Evolutionary conservation across 2,113 vertebrate genomes (phyloP).

Genomic region (Parus major): DNA sequence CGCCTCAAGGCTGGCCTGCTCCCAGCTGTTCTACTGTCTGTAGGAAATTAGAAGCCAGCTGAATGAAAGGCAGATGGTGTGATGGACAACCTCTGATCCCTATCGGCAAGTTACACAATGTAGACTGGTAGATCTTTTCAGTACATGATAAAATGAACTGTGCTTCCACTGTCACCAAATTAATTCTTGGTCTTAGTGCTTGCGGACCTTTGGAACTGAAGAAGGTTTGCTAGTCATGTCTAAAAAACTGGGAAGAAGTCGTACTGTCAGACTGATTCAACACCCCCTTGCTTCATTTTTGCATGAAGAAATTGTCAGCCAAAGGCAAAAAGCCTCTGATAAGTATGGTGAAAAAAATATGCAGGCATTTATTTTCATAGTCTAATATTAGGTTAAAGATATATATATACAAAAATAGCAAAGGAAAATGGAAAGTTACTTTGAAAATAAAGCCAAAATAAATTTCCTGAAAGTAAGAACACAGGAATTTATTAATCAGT

Average conservation of each 20-base stretch:
- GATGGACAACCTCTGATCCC: slow-evolving; percentile 52
- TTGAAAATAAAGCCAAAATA: neutral
- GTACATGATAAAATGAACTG: slow-evolving; percentile 4
- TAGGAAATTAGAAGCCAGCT: slow-evolving; percentile 19
- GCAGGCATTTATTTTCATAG: neutral
- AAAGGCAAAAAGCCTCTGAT: neutral
- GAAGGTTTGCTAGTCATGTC: neutral
- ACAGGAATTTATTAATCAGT: neutral
- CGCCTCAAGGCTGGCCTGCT: neutral
- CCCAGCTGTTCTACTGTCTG: slow-evolving; percentile 26
- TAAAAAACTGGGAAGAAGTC: neutral
- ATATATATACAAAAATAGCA: neutral
- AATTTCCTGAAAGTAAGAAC: neutral
- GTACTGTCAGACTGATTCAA: neutral
- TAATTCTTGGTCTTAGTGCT: neutral
- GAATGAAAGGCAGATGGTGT: slow-evolving; percentile 47
- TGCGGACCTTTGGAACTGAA: neutral
- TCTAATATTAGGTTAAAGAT: neutral
- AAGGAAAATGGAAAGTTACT: neutral
- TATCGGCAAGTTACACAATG: neutral
- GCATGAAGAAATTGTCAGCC: neutral
- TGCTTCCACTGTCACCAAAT: neutral
- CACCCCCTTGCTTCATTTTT: neutral
- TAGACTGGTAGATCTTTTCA: slow-evolving; percentile 9
- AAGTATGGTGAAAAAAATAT: neutral